Evolutionary conservation across 2,113 vertebrate species (phyloP).

Genomic region (Paramormyrops kingsleyae): DNA sequence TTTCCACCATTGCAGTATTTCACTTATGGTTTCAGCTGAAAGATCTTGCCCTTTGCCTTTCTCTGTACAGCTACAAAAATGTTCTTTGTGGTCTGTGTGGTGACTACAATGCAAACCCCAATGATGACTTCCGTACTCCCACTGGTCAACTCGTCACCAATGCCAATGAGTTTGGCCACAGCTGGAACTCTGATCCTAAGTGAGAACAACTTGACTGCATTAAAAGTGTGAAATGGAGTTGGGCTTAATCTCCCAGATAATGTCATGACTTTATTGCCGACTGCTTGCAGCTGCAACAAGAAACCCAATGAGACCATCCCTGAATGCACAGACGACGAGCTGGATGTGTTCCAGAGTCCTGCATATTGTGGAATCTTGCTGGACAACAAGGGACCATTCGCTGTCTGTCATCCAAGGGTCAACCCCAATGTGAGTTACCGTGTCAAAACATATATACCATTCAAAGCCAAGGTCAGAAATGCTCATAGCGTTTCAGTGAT

Average conservation of each 20-base stretch:
- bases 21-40: background rate
- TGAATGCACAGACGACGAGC: slow-evolving; percentile 47
- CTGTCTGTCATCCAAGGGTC: slow-evolving; percentile 44
- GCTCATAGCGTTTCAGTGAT: background rate
- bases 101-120: slow-evolving; percentile 53
- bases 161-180: slow-evolving; percentile 60
- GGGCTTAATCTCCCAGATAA: background rate
- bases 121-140: slow-evolving; percentile 62
- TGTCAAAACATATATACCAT: background rate
- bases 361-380: slow-evolving; percentile 56
- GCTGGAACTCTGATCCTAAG: slow-evolving; percentile 60
- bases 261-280: background rate
- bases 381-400: slow-evolving; percentile 49
- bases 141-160: slow-evolving; percentile 45
- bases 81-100: slow-evolving; percentile 63
- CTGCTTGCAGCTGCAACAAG: slow-evolving; percentile 52
- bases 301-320: slow-evolving; percentile 47
- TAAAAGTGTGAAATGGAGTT: background rate
- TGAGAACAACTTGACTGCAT: slow-evolving; percentile 35
- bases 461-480: background rate
- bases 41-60: background rate
- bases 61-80: slow-evolving; percentile 47
- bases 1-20: background rate
- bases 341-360: slow-evolving; percentile 54
- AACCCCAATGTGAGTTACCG: slow-evolving; percentile 53